Evolutionary conservation across 2,113 vertebrate genomes (phyloP).

Genomic region (Cynopterus brachyotis): DNA sequence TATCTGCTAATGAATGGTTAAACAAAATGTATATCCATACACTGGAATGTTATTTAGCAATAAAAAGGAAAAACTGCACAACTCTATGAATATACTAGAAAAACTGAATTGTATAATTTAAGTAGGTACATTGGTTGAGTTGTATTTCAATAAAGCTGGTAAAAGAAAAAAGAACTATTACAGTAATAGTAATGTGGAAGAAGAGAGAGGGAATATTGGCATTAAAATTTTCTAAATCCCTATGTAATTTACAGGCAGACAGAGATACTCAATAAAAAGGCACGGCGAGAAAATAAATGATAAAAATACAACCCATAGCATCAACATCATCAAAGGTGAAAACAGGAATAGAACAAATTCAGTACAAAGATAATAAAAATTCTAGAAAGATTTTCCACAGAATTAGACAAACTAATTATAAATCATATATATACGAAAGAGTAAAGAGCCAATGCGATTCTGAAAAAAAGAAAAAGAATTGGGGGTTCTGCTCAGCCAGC

Average conservation of each 20-base stretch:
- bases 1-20: not conserved
- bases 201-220: not conserved
- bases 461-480: not conserved
- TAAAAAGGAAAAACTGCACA: not conserved
- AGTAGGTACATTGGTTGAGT: not conserved
- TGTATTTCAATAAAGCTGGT: not conserved
- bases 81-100: not conserved
- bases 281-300: not conserved
- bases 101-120: not conserved
- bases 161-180: not conserved
- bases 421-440: not conserved
- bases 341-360: not conserved
- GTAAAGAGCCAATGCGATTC: not conserved
- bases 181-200: not conserved
- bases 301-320: not conserved
- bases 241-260: not conserved
- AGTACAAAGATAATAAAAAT: constrained; percentile 23
- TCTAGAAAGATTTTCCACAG: not conserved
- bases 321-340: not conserved
- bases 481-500: not conserved
- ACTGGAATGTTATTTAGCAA: not conserved
- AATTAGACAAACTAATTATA: not conserved
- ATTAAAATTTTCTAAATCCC: not conserved
- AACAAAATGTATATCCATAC: not conserved
- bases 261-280: not conserved